phyloP scores from a whole-genome alignment of 2,888 invertebrate genomes.

The Drosophila flavopinicola region DNA sequence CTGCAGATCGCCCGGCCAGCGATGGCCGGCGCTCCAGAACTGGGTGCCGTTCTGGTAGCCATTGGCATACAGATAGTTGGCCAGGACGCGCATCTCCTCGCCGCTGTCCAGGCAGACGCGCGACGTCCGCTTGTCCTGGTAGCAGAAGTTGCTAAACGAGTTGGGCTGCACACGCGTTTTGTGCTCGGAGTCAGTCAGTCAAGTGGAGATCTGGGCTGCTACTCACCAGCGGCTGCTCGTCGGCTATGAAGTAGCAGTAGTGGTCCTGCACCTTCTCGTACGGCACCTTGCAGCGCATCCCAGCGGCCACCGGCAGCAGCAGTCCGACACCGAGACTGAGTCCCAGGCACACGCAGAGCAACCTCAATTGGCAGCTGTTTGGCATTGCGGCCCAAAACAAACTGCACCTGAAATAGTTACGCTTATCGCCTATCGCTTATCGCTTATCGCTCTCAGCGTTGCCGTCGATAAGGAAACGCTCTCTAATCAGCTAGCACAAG shows the following conservation, averaged over 20 bases:
- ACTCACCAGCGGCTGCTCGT: conserved; percentile 60
- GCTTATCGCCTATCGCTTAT: no score
- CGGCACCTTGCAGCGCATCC: conserved; percentile 57
- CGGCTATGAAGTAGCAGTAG: conserved; percentile 59
- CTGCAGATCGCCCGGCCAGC: conserved; percentile 64
- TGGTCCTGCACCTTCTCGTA: conserved; percentile 61
- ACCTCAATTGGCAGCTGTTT: conserved; percentile 21
- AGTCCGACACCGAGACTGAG: conserved; percentile 6
- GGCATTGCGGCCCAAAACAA: conserved; percentile 46
- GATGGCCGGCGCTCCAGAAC: conserved; percentile 74
- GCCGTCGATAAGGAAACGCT: conserved; percentile 1
- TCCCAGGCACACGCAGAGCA: conserved; percentile 3
- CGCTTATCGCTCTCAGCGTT: conserved; percentile 3
- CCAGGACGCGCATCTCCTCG: conserved; percentile 64
- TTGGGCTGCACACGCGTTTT: conserved; percentile 37
- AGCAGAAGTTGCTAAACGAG: conserved; percentile 67
- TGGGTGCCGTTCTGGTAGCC: conserved; percentile 58
- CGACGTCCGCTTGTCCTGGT: conserved; percentile 67
- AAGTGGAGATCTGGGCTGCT: not conserved
- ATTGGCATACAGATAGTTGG: conserved; percentile 53
- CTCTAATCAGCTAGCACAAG: conserved; percentile 33
- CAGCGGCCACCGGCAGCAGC: conserved; percentile 1
- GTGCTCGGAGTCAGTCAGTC: no score
- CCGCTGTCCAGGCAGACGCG: conserved; percentile 67
- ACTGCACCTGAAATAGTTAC: conserved; percentile 32